Evolutionary conservation across 1,140 invertebrate species (phyloP).

Genomic region (Lutraria rhynchaena): DNA sequence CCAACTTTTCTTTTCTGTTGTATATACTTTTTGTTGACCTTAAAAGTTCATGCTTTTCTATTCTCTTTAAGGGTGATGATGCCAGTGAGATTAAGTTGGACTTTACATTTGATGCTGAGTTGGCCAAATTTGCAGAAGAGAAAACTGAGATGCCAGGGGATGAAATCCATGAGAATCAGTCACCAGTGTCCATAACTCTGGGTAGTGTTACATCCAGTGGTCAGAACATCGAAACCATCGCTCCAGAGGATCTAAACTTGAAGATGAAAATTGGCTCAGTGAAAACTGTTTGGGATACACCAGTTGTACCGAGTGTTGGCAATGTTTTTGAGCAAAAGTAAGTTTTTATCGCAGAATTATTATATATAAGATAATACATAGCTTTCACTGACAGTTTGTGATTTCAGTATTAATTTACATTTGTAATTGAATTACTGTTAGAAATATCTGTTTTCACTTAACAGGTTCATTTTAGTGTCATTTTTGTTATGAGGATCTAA

Average conservation of each 20-base stretch:
- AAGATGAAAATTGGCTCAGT: slow-evolving; percentile 97
- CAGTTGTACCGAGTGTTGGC: slow-evolving; percentile 84
- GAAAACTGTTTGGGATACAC: slow-evolving; percentile 93
- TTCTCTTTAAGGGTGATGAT: slow-evolving; percentile 87
- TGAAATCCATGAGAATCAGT: slow-evolving; percentile 77
- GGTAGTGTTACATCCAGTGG: slow-evolving; percentile 82
- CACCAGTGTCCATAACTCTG: slow-evolving; percentile 85
- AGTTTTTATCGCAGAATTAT: too few relatives aligned
- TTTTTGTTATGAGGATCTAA: too few relatives aligned
- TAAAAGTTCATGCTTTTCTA: slow-evolving; percentile 31
- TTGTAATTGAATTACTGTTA: too few relatives aligned
- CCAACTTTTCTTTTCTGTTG: too few relatives aligned
- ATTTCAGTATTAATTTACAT: too few relatives aligned
- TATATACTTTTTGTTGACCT: too few relatives aligned
- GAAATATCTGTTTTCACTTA: too few relatives aligned
- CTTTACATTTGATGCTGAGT: slow-evolving; percentile 92
- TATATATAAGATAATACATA: too few relatives aligned
- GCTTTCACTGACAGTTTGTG: too few relatives aligned
- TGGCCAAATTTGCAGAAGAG: slow-evolving; percentile 87
- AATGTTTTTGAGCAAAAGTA: slow-evolving; percentile 85
- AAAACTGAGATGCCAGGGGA: slow-evolving; percentile 82
- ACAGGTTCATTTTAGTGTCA: too few relatives aligned
- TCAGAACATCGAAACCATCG: slow-evolving; percentile 81
- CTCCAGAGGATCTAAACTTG: slow-evolving; percentile 93
- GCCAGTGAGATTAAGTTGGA: slow-evolving; percentile 94